Evolutionary conservation across 2,888 invertebrate genomes (phyloP).

Genomic region (Odontomyia ornata): DNA sequence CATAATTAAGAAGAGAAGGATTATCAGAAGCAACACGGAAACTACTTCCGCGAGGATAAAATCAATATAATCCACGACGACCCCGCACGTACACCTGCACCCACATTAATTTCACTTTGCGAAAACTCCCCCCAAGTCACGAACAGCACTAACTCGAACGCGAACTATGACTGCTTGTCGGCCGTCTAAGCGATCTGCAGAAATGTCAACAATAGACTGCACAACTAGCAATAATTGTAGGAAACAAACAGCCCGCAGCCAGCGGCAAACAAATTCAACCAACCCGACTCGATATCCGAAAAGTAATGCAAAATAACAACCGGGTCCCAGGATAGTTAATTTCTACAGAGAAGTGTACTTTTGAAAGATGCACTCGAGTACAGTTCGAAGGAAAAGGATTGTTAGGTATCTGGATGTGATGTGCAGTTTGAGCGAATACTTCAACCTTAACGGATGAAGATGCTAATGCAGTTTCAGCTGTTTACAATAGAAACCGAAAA

Average conservation of each 20-base stretch:
- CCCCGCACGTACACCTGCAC: slow-evolving; percentile 36
- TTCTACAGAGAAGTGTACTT: too few relatives aligned
- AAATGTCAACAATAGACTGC: slow-evolving; percentile 23
- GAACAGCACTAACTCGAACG: slow-evolving; percentile 8
- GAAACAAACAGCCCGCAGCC: not conserved
- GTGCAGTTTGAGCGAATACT: too few relatives aligned
- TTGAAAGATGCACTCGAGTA: too few relatives aligned
- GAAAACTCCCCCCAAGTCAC: slow-evolving; percentile 5
- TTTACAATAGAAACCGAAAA: too few relatives aligned
- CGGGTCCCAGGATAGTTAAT: too few relatives aligned
- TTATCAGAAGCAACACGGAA: slow-evolving; percentile 14
- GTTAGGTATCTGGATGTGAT: too few relatives aligned
- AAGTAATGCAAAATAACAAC: too few relatives aligned
- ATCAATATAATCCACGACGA: slow-evolving; percentile 42
- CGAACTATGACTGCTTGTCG: slow-evolving; percentile 17
- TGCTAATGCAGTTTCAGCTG: too few relatives aligned
- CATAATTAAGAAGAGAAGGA: slow-evolving; percentile 25
- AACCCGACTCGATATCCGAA: not conserved
- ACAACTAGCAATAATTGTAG: not conserved
- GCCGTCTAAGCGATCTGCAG: slow-evolving; percentile 2
- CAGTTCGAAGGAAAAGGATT: too few relatives aligned
- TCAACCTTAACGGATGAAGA: too few relatives aligned
- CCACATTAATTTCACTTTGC: slow-evolving; percentile 32
- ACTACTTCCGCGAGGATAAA: slow-evolving; percentile 40
- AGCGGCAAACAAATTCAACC: not conserved